Percentiles rank a stretch among this genome's conserved stretches.
Evolutionary conservation across 2,113 vertebrate species (phyloP).

Genomic region (Lichenostomus cassidix): DNA sequence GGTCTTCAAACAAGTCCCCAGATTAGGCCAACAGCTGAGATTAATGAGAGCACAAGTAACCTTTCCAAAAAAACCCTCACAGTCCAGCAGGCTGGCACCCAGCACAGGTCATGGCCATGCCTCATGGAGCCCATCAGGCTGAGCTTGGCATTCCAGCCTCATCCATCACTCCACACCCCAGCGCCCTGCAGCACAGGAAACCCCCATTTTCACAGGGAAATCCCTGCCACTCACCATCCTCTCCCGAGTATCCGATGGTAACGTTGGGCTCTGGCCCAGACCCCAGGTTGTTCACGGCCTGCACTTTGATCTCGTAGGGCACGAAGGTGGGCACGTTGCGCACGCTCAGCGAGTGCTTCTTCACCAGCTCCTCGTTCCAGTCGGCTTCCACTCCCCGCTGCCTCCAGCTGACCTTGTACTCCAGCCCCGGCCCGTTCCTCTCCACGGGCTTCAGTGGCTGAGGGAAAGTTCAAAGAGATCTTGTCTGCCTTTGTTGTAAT

Average conservation of each 20-base stretch:
- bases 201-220: neutral
- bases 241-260: conserved; percentile 86
- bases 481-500: neutral
- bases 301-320: conserved; percentile 92
- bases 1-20: neutral
- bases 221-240: conserved; percentile 85
- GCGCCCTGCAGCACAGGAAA: fast-evolving
- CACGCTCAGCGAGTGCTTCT: conserved; percentile 85
- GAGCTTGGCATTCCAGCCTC: neutral
- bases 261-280: conserved; percentile 84
- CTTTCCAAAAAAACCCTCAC: neutral
- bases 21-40: neutral
- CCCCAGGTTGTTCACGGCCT: conserved; percentile 86
- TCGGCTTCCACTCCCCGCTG: conserved; percentile 75
- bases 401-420: conserved; percentile 90
- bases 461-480: neutral
- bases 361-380: conserved; percentile 87
- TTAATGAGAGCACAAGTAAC: neutral
- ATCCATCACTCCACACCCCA: neutral
- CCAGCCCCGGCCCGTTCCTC: conserved; percentile 88
- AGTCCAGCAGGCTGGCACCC: neutral
- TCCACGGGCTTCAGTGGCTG: conserved; percentile 87
- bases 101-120: neutral
- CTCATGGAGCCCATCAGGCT: neutral
- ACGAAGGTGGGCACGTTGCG: conserved; percentile 87